These are phyloP conservation scores for Melangyna quadrimaculata DNA, from an alignment of 2,888 invertebrate species.

Conservation along the genomic window DNA sequence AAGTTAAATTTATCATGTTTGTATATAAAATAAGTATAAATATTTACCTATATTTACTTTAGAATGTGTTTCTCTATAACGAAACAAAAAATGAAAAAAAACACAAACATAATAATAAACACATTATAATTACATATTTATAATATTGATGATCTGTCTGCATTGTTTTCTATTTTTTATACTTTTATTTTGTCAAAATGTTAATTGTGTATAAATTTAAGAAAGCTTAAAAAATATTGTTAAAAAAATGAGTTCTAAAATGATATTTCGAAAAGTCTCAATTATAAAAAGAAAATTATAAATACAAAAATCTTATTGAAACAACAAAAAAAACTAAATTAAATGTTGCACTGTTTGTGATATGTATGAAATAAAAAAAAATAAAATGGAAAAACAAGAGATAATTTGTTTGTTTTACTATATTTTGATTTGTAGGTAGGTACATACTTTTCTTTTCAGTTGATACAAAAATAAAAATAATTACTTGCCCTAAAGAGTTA, in stretches of 20 bases:
- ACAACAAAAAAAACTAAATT: slow-evolving; percentile 11
- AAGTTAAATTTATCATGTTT: slow-evolving; percentile 53
- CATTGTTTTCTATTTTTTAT: slow-evolving; percentile 29
- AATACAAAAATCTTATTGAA: neutral
- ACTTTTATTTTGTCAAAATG: neutral
- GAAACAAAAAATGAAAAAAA: slow-evolving; percentile 31
- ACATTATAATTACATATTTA: slow-evolving; percentile 12
- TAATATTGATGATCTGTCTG: neutral
- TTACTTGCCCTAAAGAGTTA: neutral
- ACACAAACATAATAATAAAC: slow-evolving; percentile 2
- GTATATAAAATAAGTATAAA: slow-evolving; percentile 50
- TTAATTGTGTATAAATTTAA: slow-evolving; percentile 37
- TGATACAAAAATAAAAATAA: neutral
- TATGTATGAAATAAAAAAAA: slow-evolving; percentile 56
- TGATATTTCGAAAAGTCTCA: neutral
- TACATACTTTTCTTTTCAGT: slow-evolving; percentile 53
- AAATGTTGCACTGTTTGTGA: slow-evolving; percentile 65
- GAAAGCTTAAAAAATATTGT: slow-evolving; percentile 24
- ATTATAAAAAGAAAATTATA: slow-evolving; percentile 13
- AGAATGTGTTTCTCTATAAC: slow-evolving; percentile 26
- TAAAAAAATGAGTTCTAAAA: slow-evolving; percentile 26
- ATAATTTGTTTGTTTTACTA: too few relatives aligned
- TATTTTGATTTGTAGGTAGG: too few relatives aligned
- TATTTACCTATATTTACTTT: slow-evolving; percentile 32
- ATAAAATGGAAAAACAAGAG: neutral